Evolutionary conservation across 2,888 invertebrate species (phyloP), one percentile per base, ranked within the genome.

Genomic region (Drosophila histrio): DNA sequence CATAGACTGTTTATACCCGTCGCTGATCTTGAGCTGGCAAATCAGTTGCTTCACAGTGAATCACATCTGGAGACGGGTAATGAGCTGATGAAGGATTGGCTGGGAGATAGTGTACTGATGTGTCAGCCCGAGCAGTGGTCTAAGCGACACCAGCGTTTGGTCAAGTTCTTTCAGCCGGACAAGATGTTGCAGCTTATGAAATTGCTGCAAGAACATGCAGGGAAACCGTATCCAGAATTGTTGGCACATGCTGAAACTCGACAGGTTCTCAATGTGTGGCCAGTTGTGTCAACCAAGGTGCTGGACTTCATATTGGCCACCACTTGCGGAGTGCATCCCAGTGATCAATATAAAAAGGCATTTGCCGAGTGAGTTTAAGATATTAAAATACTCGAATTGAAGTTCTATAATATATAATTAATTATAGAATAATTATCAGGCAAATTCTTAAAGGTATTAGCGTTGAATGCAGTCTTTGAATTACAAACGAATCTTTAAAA

Each of bases 1-100:
- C 81, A 86, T 46, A 63, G 85, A 5, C 74, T 86, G 0, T 81
- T 86, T 17, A 69, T 87, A 60, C 72, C 79, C 0, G 64, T 85
- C 5, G 72, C 86, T 1, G 85, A 86, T 60, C 30, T 68, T 5
- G 85, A 86, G 32, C 52, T 85, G 39, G 52, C 71, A 0, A 39
- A 36, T 4, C 84, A 83, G 9, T 41, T 83, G 28, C 50, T 84
- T 8, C 64, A 60, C 3, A 79, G 73, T 4, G 69, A 64, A 5
- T n/a, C 52, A 5, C 71, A 79, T 22, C 30, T 47, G 59, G 66
- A 76, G 15, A 84, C 79, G 7, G 82, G 82, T 21, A 56, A 76
- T 21, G 63, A 82, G 9, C 50, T 82, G 19, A 72, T 83, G 78
- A 53, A n/a, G n/a, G 53, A 66, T 58, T 84, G 76, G 76, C 59